phyloP scores from a whole-genome alignment of 2,113 vertebrate species.

The Donacobius atricapilla region DNA sequence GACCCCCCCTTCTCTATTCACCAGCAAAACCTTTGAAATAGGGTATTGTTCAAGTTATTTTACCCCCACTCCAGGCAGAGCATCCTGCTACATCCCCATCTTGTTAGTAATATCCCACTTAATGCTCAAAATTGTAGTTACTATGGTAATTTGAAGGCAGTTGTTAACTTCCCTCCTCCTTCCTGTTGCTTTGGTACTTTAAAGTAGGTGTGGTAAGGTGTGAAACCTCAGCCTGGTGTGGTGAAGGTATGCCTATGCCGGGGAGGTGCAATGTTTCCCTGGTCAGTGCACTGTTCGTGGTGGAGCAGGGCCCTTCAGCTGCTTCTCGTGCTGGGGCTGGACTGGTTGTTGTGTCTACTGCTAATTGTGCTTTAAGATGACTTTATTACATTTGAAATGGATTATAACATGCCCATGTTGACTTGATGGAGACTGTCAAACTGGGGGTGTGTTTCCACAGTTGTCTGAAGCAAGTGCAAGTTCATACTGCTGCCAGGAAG shows the following conservation, averaged over 20 bases:
- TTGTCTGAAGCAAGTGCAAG: not conserved
- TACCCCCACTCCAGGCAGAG: not conserved
- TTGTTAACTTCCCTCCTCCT: not conserved
- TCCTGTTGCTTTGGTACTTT: not conserved
- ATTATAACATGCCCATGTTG: not conserved
- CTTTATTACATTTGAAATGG: not conserved
- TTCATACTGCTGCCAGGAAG: not conserved
- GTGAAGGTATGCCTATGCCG: not conserved
- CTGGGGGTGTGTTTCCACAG: not conserved
- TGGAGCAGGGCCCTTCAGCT: not conserved
- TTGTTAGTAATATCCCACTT: not conserved
- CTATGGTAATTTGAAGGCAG: not conserved
- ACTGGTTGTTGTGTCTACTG: not conserved
- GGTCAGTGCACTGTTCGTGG: fast-evolving
- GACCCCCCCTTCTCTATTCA: not conserved
- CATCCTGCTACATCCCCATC: not conserved
- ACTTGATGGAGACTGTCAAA: not conserved
- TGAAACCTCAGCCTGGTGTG: fast-evolving
- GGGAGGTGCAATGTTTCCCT: not conserved
- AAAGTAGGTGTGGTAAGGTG: not conserved
- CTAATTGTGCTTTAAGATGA: not conserved
- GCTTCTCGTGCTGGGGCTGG: not conserved
- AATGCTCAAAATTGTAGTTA: not conserved
- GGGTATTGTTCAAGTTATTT: not conserved
- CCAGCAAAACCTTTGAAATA: not conserved